These are phyloP conservation scores for Drosophila triauraria DNA, from an alignment of 1,140 invertebrate genomes.

Conservation along the genomic window DNA sequence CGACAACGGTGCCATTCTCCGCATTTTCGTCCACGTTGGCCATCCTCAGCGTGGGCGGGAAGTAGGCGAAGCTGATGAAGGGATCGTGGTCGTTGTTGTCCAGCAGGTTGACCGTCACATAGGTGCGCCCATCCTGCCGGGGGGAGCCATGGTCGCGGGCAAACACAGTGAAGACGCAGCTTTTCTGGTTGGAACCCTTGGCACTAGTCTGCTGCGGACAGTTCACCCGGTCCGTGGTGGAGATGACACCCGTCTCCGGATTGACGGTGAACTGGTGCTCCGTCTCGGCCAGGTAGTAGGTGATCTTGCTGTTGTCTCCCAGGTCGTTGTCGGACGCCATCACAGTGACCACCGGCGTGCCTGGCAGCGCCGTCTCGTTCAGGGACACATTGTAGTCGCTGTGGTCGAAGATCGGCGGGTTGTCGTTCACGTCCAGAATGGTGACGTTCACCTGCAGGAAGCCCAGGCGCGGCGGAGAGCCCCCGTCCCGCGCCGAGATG, in stretches of 20 bases:
- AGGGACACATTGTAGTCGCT: conserved; percentile 96
- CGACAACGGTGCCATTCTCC: conserved; percentile 94
- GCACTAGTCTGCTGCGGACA: conserved; percentile 87
- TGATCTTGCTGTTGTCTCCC: conserved; percentile 96
- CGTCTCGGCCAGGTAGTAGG: conserved; percentile 93
- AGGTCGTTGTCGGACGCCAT: conserved; percentile 96
- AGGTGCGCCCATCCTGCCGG: conserved; percentile 95
- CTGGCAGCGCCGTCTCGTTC: conserved; percentile 95
- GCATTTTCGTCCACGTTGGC: conserved; percentile 98
- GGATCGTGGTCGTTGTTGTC: conserved; percentile 98
- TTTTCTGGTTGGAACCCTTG: conserved; percentile 88
- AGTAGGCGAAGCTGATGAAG: conserved; percentile 95
- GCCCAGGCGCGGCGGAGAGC: conserved; percentile 91
- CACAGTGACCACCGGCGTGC: conserved; percentile 95
- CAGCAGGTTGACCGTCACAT: conserved; percentile 96
- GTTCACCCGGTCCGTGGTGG: conserved; percentile 91
- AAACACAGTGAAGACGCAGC: conserved; percentile 97
- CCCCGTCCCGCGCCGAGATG: conserved; percentile 95
- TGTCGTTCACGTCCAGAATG: conserved; percentile 97
- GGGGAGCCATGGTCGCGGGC: conserved; percentile 96
- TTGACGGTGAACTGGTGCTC: conserved; percentile 95
- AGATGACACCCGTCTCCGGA: conserved; percentile 94
- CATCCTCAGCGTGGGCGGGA: conserved; percentile 90
- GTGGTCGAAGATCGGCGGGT: conserved; percentile 96
- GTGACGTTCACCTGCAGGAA: conserved; percentile 96